Evolutionary conservation across 2,888 invertebrate genomes (phyloP).

Genomic region (Geophilus truncorum): DNA sequence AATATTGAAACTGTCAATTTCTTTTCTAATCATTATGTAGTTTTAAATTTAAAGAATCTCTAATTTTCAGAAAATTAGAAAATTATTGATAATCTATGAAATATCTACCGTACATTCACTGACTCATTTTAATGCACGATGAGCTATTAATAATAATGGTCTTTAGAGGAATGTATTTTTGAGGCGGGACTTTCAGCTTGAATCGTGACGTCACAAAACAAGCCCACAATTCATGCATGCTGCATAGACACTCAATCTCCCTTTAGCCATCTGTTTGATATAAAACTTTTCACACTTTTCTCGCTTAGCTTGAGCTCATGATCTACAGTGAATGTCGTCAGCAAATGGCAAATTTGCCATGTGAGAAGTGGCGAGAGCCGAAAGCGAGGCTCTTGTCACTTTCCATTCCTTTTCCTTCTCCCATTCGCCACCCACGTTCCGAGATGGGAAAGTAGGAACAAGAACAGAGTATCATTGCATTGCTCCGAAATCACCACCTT

Average conservation of each 20-base stretch:
- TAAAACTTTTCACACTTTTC: neutral
- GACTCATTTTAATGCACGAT: too few relatives aligned
- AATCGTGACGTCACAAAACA: neutral
- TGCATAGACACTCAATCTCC: neutral
- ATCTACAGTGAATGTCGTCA: slow-evolving; percentile 4
- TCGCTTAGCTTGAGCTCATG: neutral
- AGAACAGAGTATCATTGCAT: slow-evolving; percentile 8
- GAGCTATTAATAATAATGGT: too few relatives aligned
- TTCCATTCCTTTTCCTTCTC: neutral
- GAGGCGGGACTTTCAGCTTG: neutral
- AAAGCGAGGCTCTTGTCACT: neutral
- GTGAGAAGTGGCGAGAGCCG: neutral
- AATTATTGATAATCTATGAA: too few relatives aligned
- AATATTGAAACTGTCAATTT: too few relatives aligned
- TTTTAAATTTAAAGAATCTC: too few relatives aligned
- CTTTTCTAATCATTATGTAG: too few relatives aligned
- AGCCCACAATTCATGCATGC: neutral
- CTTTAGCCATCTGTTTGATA: slow-evolving; percentile 2
- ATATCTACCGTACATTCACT: too few relatives aligned
- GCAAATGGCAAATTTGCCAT: slow-evolving; percentile 3
- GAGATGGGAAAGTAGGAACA: neutral
- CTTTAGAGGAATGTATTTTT: too few relatives aligned
- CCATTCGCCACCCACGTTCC: neutral
- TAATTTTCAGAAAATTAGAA: too few relatives aligned
- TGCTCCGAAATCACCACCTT: neutral